Conservation (phyloP, 2,797 vertebrate species). For the Channallabes apus region DNA sequence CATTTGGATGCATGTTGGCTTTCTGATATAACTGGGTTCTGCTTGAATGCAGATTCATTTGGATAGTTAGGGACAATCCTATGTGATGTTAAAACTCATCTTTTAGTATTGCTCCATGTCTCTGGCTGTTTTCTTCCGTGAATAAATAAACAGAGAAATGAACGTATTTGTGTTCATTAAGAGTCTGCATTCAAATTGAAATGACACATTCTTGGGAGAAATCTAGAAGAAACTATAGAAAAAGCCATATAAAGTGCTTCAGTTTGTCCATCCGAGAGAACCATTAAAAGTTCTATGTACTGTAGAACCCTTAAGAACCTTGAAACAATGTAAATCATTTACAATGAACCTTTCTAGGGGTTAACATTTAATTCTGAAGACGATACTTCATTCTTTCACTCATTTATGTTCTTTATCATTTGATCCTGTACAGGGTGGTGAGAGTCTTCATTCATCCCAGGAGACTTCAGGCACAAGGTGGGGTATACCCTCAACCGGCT, state of each 20-base stretch:
- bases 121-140: conserved; percentile 24
- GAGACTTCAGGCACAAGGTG: too few species aligned
- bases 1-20: conserved; percentile 41
- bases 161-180: conserved; percentile 31
- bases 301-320: not conserved
- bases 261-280: not conserved
- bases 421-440: too few species aligned
- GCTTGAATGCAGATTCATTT: conserved; percentile 50
- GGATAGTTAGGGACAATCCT: conserved; percentile 36
- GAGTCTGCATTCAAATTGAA: not conserved
- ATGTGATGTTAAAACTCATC: conserved; percentile 39
- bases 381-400: too few species aligned
- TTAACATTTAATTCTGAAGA: not conserved
- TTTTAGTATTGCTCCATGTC: conserved; percentile 27
- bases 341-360: not conserved
- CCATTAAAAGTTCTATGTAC: too few species aligned
- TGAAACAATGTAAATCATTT: not conserved
- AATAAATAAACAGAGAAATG: conserved; percentile 34
- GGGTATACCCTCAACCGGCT: too few species aligned
- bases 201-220: not conserved
- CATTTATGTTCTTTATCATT: too few species aligned
- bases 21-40: conserved; percentile 46
- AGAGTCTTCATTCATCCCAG: too few species aligned
- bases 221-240: not conserved
- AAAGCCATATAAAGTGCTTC: not conserved